These are phyloP conservation scores for Glaucomys volans DNA, from an alignment of 2,113 vertebrate genomes.

Conservation along the genomic window DNA sequence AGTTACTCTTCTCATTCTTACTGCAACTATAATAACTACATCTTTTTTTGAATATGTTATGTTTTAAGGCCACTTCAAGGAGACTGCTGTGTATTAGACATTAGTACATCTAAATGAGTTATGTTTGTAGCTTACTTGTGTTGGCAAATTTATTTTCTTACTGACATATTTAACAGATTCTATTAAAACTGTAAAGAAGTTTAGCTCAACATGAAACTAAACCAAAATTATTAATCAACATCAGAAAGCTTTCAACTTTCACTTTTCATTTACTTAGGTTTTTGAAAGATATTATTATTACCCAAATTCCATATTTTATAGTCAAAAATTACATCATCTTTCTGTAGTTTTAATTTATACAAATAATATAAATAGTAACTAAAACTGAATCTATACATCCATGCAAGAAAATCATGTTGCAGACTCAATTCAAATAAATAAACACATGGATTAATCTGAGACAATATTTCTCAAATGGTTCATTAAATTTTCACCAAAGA, in stretches of 20 bases:
- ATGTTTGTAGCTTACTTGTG: background rate
- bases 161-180: background rate
- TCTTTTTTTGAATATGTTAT: slow-evolving; percentile 39
- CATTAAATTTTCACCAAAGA: slow-evolving; percentile 10
- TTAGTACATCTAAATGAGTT: background rate
- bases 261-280: slow-evolving; percentile 19
- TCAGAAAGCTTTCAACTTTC: background rate
- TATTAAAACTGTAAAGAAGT: slow-evolving; percentile 2
- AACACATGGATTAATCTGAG: background rate
- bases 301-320: background rate
- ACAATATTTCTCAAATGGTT: background rate
- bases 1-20: slow-evolving; percentile 26
- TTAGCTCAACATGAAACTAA: background rate
- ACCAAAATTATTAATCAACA: background rate
- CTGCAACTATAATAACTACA: background rate
- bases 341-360: background rate
- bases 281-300: slow-evolving; percentile 29
- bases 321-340: background rate
- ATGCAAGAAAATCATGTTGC: background rate
- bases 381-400: background rate
- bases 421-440: background rate
- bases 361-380: slow-evolving; percentile 1
- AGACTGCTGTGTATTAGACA: background rate
- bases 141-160: background rate
- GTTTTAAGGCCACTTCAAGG: background rate